phyloP scores from a whole-genome alignment of 2,113 vertebrate genomes.

The Scalopus aquaticus region DNA sequence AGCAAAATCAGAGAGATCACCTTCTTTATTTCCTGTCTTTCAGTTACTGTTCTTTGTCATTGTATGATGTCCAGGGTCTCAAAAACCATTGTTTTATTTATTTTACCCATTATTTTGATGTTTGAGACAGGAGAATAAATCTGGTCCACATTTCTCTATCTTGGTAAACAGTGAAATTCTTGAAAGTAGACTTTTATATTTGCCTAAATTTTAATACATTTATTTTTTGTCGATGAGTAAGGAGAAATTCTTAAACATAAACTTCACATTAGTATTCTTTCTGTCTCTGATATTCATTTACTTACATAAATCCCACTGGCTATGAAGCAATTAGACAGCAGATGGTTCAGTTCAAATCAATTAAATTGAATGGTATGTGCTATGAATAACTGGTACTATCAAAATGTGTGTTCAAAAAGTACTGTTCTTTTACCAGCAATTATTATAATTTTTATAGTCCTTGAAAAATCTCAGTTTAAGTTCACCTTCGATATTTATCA shows the following conservation, averaged over 20 bases:
- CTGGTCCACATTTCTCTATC: neutral
- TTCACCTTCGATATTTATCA: neutral
- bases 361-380: conserved; percentile 78
- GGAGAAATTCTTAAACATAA: conserved; percentile 68
- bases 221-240: conserved; percentile 63
- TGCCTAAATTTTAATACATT: conserved; percentile 55
- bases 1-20: neutral
- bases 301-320: conserved; percentile 84
- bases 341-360: conserved; percentile 85
- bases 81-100: neutral
- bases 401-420: neutral
- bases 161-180: neutral
- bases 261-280: conserved; percentile 80
- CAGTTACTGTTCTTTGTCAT: neutral
- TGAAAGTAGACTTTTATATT: conserved; percentile 50
- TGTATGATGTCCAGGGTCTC: neutral
- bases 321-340: conserved; percentile 84
- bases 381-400: conserved; percentile 73
- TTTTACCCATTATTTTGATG: neutral
- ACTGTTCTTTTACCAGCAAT: conserved; percentile 13
- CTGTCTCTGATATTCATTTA: conserved; percentile 78
- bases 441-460: conserved; percentile 44
- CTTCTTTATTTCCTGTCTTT: neutral
- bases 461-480: neutral
- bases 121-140: neutral